These are phyloP conservation scores for Poeciliopsis retropinna DNA, from an alignment of 2,113 vertebrate genomes.

Conservation along the genomic window DNA sequence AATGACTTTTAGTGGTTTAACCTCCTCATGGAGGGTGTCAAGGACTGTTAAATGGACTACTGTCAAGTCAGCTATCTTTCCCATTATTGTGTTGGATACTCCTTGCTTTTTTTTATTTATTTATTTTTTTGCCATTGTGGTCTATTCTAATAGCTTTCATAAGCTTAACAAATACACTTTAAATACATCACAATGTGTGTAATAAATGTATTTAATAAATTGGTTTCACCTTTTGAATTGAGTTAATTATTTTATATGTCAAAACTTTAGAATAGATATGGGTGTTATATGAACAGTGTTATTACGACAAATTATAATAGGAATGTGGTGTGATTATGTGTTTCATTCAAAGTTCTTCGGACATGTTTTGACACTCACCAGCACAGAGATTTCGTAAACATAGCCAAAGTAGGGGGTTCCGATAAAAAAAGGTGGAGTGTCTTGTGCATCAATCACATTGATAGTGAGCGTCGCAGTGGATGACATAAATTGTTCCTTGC, in stretches of 20 bases:
- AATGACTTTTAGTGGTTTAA: too few species aligned
- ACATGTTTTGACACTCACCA: constrained; percentile 80
- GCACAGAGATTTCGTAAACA: constrained; percentile 89
- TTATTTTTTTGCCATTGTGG: too few species aligned
- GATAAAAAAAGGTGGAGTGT: constrained; percentile 89
- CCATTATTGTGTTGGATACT: too few species aligned
- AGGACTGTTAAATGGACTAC: too few species aligned
- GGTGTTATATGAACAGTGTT: background rate
- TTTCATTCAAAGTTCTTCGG: background rate
- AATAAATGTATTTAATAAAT: too few species aligned
- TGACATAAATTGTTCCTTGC: constrained; percentile 87
- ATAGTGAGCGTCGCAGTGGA: constrained; percentile 89
- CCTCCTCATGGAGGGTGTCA: too few species aligned
- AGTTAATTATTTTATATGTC: background rate
- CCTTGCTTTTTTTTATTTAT: too few species aligned
- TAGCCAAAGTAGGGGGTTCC: constrained; percentile 94
- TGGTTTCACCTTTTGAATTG: too few species aligned
- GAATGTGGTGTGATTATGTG: background rate
- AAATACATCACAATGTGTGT: too few species aligned
- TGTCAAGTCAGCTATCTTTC: too few species aligned
- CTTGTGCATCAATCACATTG: constrained; percentile 91
- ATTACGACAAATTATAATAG: background rate
- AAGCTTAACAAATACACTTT: too few species aligned
- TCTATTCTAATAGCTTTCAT: too few species aligned
- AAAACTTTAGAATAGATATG: background rate